Base-by-base conservation (phyloP, 2,888 invertebrate species). In the Trichopoda pennipes region DNA sequence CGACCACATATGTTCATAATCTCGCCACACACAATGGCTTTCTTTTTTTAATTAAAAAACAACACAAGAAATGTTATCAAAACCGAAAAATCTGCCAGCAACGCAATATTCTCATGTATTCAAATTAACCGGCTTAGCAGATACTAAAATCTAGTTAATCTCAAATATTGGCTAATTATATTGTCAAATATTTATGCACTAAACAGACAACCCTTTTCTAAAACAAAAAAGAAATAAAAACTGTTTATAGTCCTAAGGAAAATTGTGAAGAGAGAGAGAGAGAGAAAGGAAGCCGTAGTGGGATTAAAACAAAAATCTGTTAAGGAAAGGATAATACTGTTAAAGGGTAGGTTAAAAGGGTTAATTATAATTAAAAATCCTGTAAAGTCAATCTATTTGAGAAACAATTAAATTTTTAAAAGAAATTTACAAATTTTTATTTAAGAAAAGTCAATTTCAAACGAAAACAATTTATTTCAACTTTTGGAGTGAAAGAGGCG, bases 141-240 rank as follows among this genome's bases (percentile, higher is more conserved):
- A 49, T 23, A 72, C 28, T 42, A 63, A 68, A 73, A 63, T 73
- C 51, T 81, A 84, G 86, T 86, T 90, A 88, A 90, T 89, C 87
- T 87, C 84, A 84, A 86, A 86, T 86, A 88, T 88, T 86, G 86
- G 85, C 88, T 90, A 89, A 90, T 90, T 90, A 89, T 88, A 90
- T 89, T 90, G 89, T 87, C 89, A 90, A 90, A 90, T 89, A 90
- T 90, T 90, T 89, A 86, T 85, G 44, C 14, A 58, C 58, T 56
- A 49, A 68, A 63, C 0, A 35, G 21, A 63, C 51, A 72, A 55
- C 76, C 70, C 64, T 72, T 70, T 74, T 51, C 28, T 16, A 23
- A 28, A 28, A 28, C 28, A 28, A 28, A 28, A 28, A 28, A 28
- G 4, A 28, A 4, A 28, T 17, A 38, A 55, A 68, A 47, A 17